Base-by-base conservation (phyloP, 2,888 invertebrate genomes). In the Mellilla xanthometata region DNA sequence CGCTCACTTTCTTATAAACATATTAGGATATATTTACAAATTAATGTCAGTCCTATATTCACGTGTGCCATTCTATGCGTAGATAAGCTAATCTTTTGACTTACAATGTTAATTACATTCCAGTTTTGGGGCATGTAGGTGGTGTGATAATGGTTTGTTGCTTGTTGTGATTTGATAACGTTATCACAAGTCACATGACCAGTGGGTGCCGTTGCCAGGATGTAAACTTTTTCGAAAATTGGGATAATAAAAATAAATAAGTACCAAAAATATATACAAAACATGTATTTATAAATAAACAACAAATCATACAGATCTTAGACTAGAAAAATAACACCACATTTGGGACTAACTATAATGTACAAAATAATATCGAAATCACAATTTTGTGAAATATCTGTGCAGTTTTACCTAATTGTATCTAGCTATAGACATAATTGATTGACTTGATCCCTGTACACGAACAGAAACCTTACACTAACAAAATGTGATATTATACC, bases 201-300 rank as follows among this genome's bases (percentile, higher is more conserved):
- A 9, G 0, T 19, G 6, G n/a, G 22, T 34, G 23, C 4, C 2
- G 5, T 10, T 1, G 3, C 1, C 22, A 4, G 10, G 11, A 10
- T 32, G 28, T 7, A 11, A 6, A 8, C 28, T 11, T 11, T 28
- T 19, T 5, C 15, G 0, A 19, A 19, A 3, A 1, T 6, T n/a
- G n/a, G n/a, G n/a, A 19, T 19, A 19, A 1, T 6, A 19, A 19
- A 5, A 19, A 19, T 5, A 6, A 19, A 19, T 19, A 19, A 6
- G 15, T 6, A 19, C 3, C 1, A 19, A 19, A 19, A 7, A 27
- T 35, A 51, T 45, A 28, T 48, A 42, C 39, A 52, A 53, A 46
- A 51, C 29, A 35, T 56, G 35, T 58, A 55, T 58, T 56, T 46
- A 60, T 49, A 58, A 49, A 52, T 55, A 52, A 47, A 38, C 40